phyloP scores from a whole-genome alignment of 2,888 invertebrate species.

The Beris morrisii region DNA sequence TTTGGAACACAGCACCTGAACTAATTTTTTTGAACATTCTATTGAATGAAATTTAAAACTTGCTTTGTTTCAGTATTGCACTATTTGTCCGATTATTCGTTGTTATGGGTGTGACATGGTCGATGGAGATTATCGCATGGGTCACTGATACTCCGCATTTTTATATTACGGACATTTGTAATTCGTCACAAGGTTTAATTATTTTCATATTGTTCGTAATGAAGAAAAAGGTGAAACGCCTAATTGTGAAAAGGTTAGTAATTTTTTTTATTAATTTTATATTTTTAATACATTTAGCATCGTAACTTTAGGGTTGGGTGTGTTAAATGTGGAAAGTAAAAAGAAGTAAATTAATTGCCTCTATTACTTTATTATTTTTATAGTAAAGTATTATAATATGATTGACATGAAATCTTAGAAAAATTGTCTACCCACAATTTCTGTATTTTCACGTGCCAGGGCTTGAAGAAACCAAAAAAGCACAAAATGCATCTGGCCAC shows the following conservation, averaged over 20 bases:
- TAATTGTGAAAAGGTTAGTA: slow-evolving; percentile 57
- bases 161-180: slow-evolving; percentile 60
- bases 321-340: too few relatives aligned
- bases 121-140: slow-evolving; percentile 76
- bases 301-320: too few relatives aligned
- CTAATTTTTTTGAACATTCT: neutral
- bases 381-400: too few relatives aligned
- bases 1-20: neutral
- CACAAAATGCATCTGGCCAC: too few relatives aligned
- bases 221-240: slow-evolving; percentile 61
- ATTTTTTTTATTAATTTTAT: neutral
- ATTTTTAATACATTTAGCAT: too few relatives aligned
- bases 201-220: slow-evolving; percentile 66
- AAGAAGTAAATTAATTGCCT: too few relatives aligned
- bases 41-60: neutral
- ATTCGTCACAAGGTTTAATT: slow-evolving; percentile 62
- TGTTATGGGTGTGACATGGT: slow-evolving; percentile 87
- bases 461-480: too few relatives aligned
- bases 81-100: slow-evolving; percentile 79
- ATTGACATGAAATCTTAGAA: too few relatives aligned
- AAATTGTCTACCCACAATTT: too few relatives aligned
- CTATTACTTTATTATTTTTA: too few relatives aligned
- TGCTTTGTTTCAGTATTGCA: slow-evolving; percentile 63
- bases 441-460: too few relatives aligned
- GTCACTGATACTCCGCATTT: slow-evolving; percentile 57